Percentiles rank a stretch among this genome's conserved stretches.
These are phyloP conservation scores for Caenorhabditis afra DNA, from an alignment of 2,888 invertebrate species.

Conservation along the genomic window DNA sequence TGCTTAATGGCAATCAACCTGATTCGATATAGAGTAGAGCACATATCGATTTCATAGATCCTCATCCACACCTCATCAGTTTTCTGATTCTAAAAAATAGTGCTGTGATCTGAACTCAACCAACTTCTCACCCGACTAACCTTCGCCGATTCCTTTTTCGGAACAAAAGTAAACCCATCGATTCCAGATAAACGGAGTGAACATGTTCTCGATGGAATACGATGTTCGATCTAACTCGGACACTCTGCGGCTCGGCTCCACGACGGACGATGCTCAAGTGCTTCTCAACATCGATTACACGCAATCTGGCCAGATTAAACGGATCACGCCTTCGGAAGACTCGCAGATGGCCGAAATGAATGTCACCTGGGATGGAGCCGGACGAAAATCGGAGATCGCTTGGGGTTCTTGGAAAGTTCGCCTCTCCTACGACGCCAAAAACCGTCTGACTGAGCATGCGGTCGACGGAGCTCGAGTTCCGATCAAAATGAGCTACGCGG, in stretches of 20 bases:
- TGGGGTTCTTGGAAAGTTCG: constrained; percentile 61
- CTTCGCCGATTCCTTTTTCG: too few relatives aligned
- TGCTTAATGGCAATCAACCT: background rate
- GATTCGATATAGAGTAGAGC: too few relatives aligned
- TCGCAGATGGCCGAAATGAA: constrained; percentile 50
- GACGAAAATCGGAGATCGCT: constrained; percentile 41
- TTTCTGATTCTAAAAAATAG: too few relatives aligned
- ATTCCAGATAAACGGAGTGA: constrained; percentile 70
- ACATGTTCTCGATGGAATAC: constrained; percentile 64
- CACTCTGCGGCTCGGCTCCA: constrained; percentile 36
- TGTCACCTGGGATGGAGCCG: constrained; percentile 49
- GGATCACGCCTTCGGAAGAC: constrained; percentile 39
- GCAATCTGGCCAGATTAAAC: constrained; percentile 44
- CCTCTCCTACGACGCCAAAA: constrained; percentile 55
- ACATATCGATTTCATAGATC: too few relatives aligned
- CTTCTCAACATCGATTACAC: constrained; percentile 61
- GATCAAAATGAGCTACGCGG: constrained; percentile 50
- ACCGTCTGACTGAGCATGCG: constrained; percentile 53
- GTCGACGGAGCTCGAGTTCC: constrained; percentile 47
- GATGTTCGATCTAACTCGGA: constrained; percentile 43
- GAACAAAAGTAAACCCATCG: background rate
- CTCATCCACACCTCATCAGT: too few relatives aligned
- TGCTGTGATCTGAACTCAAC: background rate
- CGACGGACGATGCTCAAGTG: constrained; percentile 52
- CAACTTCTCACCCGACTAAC: constrained; percentile 26